A percentile compares a stretch with the other conserved stretches of the same genome.
Conservation (phyloP, 2,888 invertebrate genomes). For the Limnephilus auricula region DNA sequence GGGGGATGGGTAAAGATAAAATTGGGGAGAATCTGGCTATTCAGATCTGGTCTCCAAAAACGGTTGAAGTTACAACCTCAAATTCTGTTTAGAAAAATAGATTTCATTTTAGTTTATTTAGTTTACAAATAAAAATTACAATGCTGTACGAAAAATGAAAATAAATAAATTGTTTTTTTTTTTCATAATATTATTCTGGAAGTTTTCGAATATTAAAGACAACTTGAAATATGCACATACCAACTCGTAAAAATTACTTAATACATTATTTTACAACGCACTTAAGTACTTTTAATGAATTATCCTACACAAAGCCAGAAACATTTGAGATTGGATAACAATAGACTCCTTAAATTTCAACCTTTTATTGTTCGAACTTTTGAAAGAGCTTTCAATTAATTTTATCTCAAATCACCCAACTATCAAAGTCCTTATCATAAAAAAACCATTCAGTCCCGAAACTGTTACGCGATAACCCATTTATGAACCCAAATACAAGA, state of each 20-base stretch:
- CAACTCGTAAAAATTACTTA: neutral
- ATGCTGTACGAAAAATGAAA: too few species aligned
- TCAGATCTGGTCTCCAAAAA: too few species aligned
- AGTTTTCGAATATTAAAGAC: neutral
- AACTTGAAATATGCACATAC: too few species aligned
- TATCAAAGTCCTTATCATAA: conserved; percentile 50
- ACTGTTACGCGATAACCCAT: conserved; percentile 36
- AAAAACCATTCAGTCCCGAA: conserved; percentile 44
- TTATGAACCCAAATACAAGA: conserved; percentile 31
- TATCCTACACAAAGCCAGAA: neutral
- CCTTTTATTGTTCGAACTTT: conserved; percentile 47
- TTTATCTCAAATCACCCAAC: conserved; percentile 55
- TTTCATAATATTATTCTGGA: too few species aligned
- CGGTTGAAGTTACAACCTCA: too few species aligned
- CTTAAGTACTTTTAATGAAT: neutral
- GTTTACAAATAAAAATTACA: too few species aligned
- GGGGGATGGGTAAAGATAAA: too few species aligned
- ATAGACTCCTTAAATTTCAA: conserved; percentile 9
- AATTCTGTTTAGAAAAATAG: too few species aligned
- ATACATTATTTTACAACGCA: neutral
- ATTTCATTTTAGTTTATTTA: too few species aligned
- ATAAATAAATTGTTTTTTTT: too few species aligned
- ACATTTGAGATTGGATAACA: neutral
- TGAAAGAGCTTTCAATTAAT: conserved; percentile 57
- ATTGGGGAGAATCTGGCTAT: too few species aligned